Percentiles rank a stretch among this genome's conserved stretches.
Evolutionary conservation across 2,113 vertebrate species (phyloP).

Genomic region (Colossoma macropomum): DNA sequence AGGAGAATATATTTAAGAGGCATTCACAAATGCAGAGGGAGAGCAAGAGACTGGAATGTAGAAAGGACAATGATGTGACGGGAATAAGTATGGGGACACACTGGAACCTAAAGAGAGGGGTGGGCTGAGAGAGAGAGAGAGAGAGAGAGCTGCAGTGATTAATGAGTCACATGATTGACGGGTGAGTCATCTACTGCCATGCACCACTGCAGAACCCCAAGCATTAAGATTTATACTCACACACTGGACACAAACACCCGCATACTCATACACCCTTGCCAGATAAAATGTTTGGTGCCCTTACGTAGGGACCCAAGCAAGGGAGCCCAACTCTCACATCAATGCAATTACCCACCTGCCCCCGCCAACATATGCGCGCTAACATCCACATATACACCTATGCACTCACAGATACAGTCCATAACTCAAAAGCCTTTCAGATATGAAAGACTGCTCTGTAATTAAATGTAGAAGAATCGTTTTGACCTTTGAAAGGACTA

Average conservation of each 20-base stretch:
- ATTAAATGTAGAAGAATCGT: slow-evolving; percentile 35
- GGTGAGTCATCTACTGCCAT: slow-evolving; percentile 83
- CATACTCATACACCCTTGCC: slow-evolving; percentile 36
- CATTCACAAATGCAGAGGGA: slow-evolving; percentile 43
- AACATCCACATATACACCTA: background rate
- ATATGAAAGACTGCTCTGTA: background rate
- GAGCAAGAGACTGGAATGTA: slow-evolving; percentile 38
- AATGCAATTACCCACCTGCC: background rate
- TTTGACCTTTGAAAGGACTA: slow-evolving; percentile 16
- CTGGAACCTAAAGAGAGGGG: slow-evolving; percentile 45
- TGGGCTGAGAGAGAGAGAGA: slow-evolving; percentile 52
- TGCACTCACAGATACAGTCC: background rate
- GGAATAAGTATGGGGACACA: slow-evolving; percentile 55
- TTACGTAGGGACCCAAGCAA: slow-evolving; percentile 44
- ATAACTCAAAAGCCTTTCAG: background rate
- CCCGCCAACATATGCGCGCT: background rate
- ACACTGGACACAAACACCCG: slow-evolving; percentile 49
- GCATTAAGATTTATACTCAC: slow-evolving; percentile 51
- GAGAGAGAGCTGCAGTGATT: slow-evolving; percentile 78
- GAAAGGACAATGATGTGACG: slow-evolving; percentile 53
- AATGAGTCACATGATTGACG: slow-evolving; percentile 84
- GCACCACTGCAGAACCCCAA: slow-evolving; percentile 74
- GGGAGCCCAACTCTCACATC: background rate
- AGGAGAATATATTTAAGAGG: slow-evolving; percentile 36
- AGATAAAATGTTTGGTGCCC: slow-evolving; percentile 27